phyloP scores from a whole-genome alignment of 2,113 vertebrate genomes.

The Chelonoidis abingdonii region DNA sequence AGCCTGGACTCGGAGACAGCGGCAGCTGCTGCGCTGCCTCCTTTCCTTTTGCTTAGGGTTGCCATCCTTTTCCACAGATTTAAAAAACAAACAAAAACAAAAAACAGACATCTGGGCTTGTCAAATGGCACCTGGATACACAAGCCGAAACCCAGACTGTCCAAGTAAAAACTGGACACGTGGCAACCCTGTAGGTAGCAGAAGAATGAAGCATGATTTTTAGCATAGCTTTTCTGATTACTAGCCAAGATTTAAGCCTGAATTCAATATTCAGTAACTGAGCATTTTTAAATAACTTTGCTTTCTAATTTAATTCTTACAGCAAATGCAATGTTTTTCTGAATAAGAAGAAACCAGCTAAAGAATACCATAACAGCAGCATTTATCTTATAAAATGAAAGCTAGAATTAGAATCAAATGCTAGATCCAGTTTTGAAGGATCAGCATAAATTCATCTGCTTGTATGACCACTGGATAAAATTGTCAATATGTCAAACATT shows the following conservation, averaged over 20 bases:
- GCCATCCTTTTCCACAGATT: too few relatives aligned
- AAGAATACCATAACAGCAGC: neutral
- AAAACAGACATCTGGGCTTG: too few relatives aligned
- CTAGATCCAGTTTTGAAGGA: neutral
- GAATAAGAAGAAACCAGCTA: neutral
- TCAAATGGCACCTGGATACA: too few relatives aligned
- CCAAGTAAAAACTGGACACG: too few relatives aligned
- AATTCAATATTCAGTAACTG: neutral
- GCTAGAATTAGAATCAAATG: neutral
- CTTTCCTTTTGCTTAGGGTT: too few relatives aligned
- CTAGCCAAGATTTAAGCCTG: neutral
- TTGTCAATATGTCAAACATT: neutral
- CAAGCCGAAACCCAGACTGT: too few relatives aligned
- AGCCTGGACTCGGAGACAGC: too few relatives aligned
- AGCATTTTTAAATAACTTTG: neutral
- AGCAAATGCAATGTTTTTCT: neutral
- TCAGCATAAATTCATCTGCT: neutral
- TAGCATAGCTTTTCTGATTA: neutral
- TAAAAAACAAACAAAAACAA: too few relatives aligned
- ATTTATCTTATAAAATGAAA: neutral
- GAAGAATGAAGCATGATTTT: neutral
- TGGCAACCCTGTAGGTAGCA: neutral
- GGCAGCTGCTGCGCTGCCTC: too few relatives aligned
- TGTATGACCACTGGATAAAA: neutral
- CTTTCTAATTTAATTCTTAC: neutral